These are phyloP conservation scores for Plestiodon gilberti DNA, from an alignment of 2,113 vertebrate genomes.

Conservation along the genomic window DNA sequence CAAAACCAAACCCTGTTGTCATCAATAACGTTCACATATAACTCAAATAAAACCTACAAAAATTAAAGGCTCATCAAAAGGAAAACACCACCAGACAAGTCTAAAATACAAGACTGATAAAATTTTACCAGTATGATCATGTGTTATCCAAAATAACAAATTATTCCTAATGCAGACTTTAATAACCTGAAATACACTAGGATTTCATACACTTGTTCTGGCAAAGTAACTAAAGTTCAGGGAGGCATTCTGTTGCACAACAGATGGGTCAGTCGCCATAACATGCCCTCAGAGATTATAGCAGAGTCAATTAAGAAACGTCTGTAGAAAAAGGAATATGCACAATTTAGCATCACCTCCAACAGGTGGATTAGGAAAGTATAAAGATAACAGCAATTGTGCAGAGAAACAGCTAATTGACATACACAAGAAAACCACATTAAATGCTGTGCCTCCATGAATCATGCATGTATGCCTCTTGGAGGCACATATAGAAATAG, in stretches of 20 bases:
- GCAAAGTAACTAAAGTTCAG: too few relatives aligned
- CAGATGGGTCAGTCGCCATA: not conserved
- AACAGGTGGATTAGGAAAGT: not conserved
- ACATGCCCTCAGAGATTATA: not conserved
- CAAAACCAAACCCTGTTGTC: conserved; percentile 33
- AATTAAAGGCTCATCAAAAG: not conserved
- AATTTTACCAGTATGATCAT: not conserved
- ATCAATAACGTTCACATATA: conserved; percentile 10
- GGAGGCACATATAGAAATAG: not conserved
- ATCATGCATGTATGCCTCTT: not conserved
- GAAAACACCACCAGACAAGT: not conserved
- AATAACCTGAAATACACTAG: not conserved
- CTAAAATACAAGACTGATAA: not conserved
- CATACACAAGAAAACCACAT: not conserved
- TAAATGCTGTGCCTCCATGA: not conserved
- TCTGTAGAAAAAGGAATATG: not conserved
- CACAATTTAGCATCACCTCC: not conserved
- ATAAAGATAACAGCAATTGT: not conserved
- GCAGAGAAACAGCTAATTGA: not conserved
- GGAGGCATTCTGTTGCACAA: not conserved
- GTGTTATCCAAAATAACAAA: not conserved
- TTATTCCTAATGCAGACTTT: not conserved
- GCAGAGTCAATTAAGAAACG: not conserved
- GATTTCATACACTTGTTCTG: not conserved
- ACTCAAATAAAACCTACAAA: not conserved